Conservation (phyloP, 23 tunicate species). For the Trididemnum miniatum region DNA sequence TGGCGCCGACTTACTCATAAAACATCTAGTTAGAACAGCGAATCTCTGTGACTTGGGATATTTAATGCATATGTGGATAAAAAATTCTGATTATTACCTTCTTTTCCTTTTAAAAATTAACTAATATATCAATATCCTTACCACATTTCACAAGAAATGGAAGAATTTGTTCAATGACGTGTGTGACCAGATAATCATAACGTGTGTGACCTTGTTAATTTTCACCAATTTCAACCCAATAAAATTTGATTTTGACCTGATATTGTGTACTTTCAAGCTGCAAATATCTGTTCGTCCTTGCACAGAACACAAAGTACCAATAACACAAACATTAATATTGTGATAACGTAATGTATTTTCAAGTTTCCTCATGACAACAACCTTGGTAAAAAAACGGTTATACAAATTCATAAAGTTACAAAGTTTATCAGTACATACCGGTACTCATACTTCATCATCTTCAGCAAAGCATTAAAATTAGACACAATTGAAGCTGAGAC, state of each 20-base stretch:
- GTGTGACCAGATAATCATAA: background rate
- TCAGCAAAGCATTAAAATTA: background rate
- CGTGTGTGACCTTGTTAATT: background rate
- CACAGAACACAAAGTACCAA: background rate
- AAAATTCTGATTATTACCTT: background rate
- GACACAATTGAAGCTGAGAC: background rate
- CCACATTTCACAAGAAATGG: background rate
- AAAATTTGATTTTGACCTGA: background rate
- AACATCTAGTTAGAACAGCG: too few relatives aligned
- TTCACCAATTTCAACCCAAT: background rate
- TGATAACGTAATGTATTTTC: background rate
- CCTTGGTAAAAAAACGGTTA: background rate
- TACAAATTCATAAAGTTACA: background rate
- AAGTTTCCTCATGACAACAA: background rate
- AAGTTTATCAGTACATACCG: background rate
- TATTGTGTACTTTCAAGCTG: background rate
- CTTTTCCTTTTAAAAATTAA: background rate
- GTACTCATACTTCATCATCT: background rate
- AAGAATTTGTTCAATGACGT: background rate
- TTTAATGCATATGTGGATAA: background rate
- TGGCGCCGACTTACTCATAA: too few relatives aligned
- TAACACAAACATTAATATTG: background rate
- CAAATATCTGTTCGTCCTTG: background rate
- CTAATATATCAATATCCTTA: background rate
- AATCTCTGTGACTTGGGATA: too few relatives aligned